Conservation (phyloP, 1,140 invertebrate species). For the Archegozetes longisetosus region DNA sequence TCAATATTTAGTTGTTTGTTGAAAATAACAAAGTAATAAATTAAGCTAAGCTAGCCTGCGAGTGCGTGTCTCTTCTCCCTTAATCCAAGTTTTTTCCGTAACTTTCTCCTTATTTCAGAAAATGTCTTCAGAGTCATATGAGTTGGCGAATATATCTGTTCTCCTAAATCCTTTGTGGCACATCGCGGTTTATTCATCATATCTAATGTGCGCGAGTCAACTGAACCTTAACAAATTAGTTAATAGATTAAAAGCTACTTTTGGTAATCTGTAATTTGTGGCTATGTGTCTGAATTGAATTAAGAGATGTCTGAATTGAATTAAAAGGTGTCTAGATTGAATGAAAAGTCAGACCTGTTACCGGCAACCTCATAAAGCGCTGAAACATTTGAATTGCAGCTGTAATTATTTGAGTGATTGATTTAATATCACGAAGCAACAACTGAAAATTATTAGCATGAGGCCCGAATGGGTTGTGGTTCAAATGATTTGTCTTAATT, state of each 20-base stretch:
- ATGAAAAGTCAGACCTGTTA: constrained; percentile 61
- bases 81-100: too few species aligned
- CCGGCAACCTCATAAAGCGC: constrained; percentile 58
- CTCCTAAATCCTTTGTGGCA: constrained; percentile 52
- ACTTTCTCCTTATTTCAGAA: not conserved
- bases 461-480: not conserved
- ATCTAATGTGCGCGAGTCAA: constrained; percentile 54
- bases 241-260: too few species aligned
- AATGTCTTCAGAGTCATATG: not conserved
- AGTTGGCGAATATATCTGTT: constrained; percentile 3
- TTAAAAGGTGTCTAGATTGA: too few species aligned
- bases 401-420: not conserved
- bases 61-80: too few species aligned
- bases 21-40: too few species aligned
- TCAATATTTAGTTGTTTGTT: not conserved
- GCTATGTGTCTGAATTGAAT: too few species aligned
- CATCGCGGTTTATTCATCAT: constrained; percentile 61
- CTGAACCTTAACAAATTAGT: not conserved
- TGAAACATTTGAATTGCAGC: constrained; percentile 57
- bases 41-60: too few species aligned
- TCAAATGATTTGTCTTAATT: not conserved
- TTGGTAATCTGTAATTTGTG: too few species aligned
- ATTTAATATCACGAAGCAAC: not conserved
- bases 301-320: too few species aligned
- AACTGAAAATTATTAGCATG: not conserved